Percentiles rank a stretch among this genome's conserved stretches.
These are phyloP conservation scores for Chrysocyon brachyurus DNA, from an alignment of 2,797 vertebrate species.

Conservation along the genomic window DNA sequence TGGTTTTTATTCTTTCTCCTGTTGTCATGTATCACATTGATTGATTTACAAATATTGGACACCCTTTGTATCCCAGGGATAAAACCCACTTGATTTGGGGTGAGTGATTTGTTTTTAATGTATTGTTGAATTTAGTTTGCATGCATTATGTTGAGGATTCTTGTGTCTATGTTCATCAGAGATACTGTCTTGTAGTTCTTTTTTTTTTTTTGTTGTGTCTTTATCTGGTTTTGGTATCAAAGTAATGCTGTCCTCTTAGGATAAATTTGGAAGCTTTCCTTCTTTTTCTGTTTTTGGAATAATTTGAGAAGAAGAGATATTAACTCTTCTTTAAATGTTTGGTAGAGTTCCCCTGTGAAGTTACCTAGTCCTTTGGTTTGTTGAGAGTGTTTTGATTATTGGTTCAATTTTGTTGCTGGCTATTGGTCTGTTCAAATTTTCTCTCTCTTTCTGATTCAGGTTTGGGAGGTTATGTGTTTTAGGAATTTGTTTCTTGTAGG, in stretches of 20 bases:
- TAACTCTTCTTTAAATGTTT: not conserved
- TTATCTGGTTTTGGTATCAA: not conserved
- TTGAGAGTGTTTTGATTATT: not conserved
- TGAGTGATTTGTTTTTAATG: not conserved
- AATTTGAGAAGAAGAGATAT: not conserved
- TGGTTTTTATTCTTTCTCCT: not conserved
- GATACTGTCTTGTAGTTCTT: not conserved
- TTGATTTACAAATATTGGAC: not conserved
- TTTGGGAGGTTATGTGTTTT: not conserved
- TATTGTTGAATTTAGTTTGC: not conserved
- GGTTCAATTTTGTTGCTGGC: not conserved
- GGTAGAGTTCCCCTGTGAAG: not conserved
- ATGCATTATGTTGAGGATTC: not conserved
- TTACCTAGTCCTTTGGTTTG: not conserved
- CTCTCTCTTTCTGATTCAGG: not conserved
- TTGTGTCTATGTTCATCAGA: not conserved
- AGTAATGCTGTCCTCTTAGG: not conserved
- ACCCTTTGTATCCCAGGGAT: not conserved
- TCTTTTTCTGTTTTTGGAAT: not conserved
- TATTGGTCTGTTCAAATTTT: not conserved
- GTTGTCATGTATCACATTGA: not conserved
- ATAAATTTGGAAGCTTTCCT: not conserved
- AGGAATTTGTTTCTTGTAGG: not conserved
- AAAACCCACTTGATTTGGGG: not conserved
- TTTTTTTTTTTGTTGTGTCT: not conserved